These are phyloP conservation scores for Eupsilia transversa DNA, from an alignment of 2,888 invertebrate species.

Conservation along the genomic window DNA sequence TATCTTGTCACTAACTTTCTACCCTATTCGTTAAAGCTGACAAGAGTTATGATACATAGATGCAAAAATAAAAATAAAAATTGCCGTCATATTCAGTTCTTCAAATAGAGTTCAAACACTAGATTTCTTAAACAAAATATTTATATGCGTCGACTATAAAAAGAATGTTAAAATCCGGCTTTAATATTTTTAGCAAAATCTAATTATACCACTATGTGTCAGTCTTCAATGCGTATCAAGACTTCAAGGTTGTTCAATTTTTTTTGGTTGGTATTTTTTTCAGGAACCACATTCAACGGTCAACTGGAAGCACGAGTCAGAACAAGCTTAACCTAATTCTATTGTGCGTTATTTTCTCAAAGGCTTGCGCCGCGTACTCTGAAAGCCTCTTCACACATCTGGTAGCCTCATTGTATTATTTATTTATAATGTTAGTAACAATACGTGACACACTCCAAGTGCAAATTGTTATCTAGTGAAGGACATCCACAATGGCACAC, in stretches of 20 bases:
- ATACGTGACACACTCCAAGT: constrained; percentile 82
- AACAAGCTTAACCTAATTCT: constrained; percentile 67
- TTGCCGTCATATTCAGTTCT: neutral
- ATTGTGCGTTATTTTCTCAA: constrained; percentile 67
- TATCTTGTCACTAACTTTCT: constrained; percentile 57
- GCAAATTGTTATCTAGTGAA: constrained; percentile 89
- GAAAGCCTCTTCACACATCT: constrained; percentile 79
- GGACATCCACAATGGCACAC: constrained; percentile 83
- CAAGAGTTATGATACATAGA: constrained; percentile 17
- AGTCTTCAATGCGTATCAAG: neutral
- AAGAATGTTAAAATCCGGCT: neutral
- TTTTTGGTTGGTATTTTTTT: constrained; percentile 22
- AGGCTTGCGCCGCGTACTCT: constrained; percentile 73
- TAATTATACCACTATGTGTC: neutral
- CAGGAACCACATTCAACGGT: constrained; percentile 21
- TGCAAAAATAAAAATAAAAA: neutral
- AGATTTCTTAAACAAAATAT: neutral
- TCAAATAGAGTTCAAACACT: neutral
- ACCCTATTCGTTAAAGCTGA: constrained; percentile 9
- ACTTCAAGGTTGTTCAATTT: neutral
- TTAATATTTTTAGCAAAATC: neutral
- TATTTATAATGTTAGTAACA: constrained; percentile 86
- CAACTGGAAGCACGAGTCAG: constrained; percentile 53
- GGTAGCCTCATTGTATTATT: constrained; percentile 84
- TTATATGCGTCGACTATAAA: neutral